Evolutionary conservation across 2,113 vertebrate species (phyloP).

Genomic region (Cygnus atratus): DNA sequence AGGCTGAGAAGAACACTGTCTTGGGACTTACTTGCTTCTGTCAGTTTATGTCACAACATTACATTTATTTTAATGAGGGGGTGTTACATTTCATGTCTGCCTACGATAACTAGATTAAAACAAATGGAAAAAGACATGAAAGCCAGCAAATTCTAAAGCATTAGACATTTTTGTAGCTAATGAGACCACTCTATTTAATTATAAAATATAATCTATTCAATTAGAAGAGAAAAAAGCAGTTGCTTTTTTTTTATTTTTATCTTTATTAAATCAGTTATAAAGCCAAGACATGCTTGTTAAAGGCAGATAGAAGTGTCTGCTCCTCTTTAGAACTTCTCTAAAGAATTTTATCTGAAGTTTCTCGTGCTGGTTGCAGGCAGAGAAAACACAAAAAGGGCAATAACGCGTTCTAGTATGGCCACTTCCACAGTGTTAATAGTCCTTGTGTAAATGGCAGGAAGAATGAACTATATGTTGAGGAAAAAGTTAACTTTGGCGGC

Average conservation of each 20-base stretch:
- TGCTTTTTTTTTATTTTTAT: not conserved
- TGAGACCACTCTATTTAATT: not conserved
- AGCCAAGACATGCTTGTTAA: not conserved
- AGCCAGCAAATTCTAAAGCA: not conserved
- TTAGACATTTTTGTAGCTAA: not conserved
- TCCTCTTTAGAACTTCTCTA: not conserved
- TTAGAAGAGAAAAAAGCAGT: not conserved
- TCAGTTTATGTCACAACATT: slow-evolving; percentile 14
- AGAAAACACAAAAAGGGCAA: not conserved
- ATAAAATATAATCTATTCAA: not conserved
- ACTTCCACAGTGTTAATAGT: not conserved
- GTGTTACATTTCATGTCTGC: not conserved
- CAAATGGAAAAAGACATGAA: not conserved
- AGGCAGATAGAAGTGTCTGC: not conserved
- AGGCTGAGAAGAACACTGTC: not conserved
- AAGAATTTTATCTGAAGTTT: not conserved
- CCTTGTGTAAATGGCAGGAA: not conserved
- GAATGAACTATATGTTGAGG: not conserved
- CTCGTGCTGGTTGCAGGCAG: not conserved
- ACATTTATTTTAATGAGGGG: slow-evolving; percentile 13
- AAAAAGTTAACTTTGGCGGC: not conserved
- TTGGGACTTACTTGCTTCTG: not conserved
- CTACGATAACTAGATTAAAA: not conserved
- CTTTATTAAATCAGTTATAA: not conserved
- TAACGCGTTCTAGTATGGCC: not conserved